These are phyloP conservation scores for Enteromius anoplus DNA, from an alignment of 2,797 vertebrate species.

Conservation along the genomic window DNA sequence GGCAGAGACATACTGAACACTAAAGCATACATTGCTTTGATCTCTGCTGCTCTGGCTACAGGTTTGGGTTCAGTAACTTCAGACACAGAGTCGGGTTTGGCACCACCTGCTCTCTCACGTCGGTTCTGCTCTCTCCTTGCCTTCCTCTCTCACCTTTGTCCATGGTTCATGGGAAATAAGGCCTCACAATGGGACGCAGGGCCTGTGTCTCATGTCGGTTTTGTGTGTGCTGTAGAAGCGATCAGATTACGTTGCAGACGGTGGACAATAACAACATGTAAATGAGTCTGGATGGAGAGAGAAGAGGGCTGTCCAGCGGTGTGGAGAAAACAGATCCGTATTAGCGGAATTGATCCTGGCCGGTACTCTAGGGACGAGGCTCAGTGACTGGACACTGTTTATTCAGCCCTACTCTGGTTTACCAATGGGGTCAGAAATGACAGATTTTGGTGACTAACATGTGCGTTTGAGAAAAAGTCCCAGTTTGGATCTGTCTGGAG, in stretches of 20 bases:
- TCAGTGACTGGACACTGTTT: conserved; percentile 58
- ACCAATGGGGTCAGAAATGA: conserved; percentile 46
- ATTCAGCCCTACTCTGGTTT: conserved; percentile 56
- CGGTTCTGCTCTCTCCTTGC: conserved; percentile 49
- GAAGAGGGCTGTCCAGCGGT: conserved; percentile 44
- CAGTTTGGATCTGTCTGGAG: conserved; percentile 38
- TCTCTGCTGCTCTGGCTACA: conserved; percentile 33
- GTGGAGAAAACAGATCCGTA: conserved; percentile 52
- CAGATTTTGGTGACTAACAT: conserved; percentile 47
- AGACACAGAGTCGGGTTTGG: conserved; percentile 49
- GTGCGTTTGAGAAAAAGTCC: conserved; percentile 46
- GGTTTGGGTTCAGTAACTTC: conserved; percentile 43
- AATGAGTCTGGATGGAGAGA: conserved; percentile 57
- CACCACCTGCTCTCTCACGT: conserved; percentile 44
- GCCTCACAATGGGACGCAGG: conserved; percentile 59
- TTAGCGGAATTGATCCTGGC: conserved; percentile 57
- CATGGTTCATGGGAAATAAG: conserved; percentile 62
- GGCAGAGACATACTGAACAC: conserved; percentile 24
- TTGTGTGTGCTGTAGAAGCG: conserved; percentile 69
- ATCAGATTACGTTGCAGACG: conserved; percentile 67
- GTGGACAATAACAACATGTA: conserved; percentile 68
- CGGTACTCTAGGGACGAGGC: conserved; percentile 47
- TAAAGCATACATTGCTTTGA: conserved; percentile 38
- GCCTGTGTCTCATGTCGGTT: conserved; percentile 64
- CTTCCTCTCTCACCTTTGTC: conserved; percentile 58